Conservation (phyloP, 2,113 vertebrate species). For the zebrafish (Danio rerio) region GRCz12tu NC_133185.1:41504501-41505000, state of each 20-base stretch:
- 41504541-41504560: background rate
- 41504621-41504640: background rate
- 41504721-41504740: constrained; percentile 84
- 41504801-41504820: background rate
- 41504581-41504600: background rate
- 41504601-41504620: constrained; percentile 28
- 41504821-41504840: constrained; percentile 79
- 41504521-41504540: background rate
- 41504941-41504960: no score
- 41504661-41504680: constrained; percentile 53
- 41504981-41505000: no score
- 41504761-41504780: constrained; percentile 43
- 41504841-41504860: constrained; percentile 73
- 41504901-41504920: background rate
- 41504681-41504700: constrained; percentile 85
- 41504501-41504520: background rate
- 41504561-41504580: background rate
- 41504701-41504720: constrained; percentile 90
- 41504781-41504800: background rate
- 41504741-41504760: constrained; percentile 79
- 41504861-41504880: constrained; percentile 66
- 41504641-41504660: background rate
- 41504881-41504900: constrained; percentile 67
- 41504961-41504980: no score
- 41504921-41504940: no score